Conservation (phyloP, 2,888 invertebrate species). For the Lithodes maja region DNA sequence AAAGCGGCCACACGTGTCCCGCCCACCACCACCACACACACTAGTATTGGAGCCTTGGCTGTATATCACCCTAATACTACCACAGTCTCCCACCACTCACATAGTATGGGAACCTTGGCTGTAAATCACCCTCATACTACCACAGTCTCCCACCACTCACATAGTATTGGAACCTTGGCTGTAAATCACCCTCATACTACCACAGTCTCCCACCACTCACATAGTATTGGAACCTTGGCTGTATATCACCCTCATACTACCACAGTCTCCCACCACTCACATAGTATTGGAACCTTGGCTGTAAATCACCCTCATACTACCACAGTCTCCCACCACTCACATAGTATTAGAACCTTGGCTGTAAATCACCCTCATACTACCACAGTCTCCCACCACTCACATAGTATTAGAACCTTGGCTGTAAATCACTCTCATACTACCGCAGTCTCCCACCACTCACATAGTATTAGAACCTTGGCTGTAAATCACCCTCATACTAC, state of each 20-base stretch:
- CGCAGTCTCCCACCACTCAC: not conserved
- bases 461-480: not conserved
- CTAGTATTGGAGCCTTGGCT: not conserved
- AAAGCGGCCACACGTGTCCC: conserved; percentile 31
- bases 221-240: not conserved
- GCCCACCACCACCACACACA: not conserved
- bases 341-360: not conserved
- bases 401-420: not conserved
- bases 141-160: not conserved
- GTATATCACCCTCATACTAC: not conserved
- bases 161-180: not conserved
- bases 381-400: not conserved
- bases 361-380: conserved; percentile 4
- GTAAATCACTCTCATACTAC: conserved; percentile 3
- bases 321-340: not conserved
- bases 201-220: not conserved
- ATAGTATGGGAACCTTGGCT: not conserved
- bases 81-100: not conserved
- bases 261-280: not conserved
- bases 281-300: not conserved
- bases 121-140: conserved; percentile 4
- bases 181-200: conserved; percentile 4
- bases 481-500: conserved; percentile 4
- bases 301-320: not conserved
- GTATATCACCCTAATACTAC: not conserved